These are phyloP conservation scores for Python bivittatus DNA, from an alignment of 2,113 vertebrate species.

Conservation along the genomic window DNA sequence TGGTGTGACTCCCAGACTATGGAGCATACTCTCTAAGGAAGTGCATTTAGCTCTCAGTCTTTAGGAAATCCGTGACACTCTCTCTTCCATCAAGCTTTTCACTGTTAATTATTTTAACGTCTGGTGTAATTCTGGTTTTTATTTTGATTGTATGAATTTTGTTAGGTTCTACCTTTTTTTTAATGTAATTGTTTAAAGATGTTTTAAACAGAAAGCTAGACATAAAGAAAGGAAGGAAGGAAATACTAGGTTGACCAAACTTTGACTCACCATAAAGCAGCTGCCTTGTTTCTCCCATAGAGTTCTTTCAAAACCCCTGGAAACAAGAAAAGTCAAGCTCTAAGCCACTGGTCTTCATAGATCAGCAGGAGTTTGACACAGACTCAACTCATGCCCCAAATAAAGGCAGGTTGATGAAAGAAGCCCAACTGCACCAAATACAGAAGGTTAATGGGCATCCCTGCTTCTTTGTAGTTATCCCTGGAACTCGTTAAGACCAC, in stretches of 20 bases:
- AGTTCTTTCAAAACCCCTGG: background rate
- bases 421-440: background rate
- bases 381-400: background rate
- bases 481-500: background rate
- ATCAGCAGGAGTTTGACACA: background rate
- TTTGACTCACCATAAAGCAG: background rate
- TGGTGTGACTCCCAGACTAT: background rate
- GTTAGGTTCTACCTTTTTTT: background rate
- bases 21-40: background rate
- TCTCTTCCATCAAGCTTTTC: background rate
- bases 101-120: background rate
- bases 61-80: background rate
- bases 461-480: background rate
- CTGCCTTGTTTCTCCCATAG: background rate
- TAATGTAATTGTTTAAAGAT: background rate
- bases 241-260: background rate
- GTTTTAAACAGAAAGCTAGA: background rate
- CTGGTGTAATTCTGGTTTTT: background rate
- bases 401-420: background rate
- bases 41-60: background rate
- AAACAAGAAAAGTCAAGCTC: background rate
- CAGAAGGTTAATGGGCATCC: background rate
- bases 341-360: background rate
- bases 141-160: background rate
- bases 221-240: background rate